A percentile compares a stretch with the other conserved stretches of the same genome.
Evolutionary conservation across 1,140 invertebrate species (phyloP).

Genomic region (Dendroctonus ponderosae): DNA sequence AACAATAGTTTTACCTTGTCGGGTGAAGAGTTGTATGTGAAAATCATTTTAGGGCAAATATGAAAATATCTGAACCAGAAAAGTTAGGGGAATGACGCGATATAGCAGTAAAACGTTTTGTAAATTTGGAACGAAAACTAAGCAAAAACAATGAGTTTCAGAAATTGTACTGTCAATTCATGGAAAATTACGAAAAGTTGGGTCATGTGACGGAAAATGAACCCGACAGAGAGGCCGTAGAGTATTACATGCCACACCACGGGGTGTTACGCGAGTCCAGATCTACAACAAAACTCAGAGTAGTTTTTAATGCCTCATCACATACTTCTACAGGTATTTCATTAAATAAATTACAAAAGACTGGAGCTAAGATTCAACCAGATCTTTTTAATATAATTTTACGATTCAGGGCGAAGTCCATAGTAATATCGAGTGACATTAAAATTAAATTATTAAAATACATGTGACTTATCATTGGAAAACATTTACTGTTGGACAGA

Average conservation of each 20-base stretch:
- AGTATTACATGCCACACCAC: conserved; percentile 46
- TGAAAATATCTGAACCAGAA: neutral
- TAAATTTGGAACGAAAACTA: conserved; percentile 5
- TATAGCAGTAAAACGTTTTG: conserved; percentile 2
- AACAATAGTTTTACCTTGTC: conserved; percentile 22
- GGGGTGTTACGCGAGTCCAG: conserved; percentile 29
- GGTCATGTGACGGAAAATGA: conserved; percentile 19
- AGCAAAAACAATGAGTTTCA: conserved; percentile 8
- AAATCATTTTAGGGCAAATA: conserved; percentile 2
- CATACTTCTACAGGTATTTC: conserved; percentile 35
- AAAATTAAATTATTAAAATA: conserved; percentile 1
- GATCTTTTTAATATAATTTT: conserved; percentile 2
- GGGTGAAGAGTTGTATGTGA: conserved; percentile 9
- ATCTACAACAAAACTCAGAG: conserved; percentile 6
- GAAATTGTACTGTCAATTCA: conserved; percentile 16
- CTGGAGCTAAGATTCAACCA: conserved; percentile 28
- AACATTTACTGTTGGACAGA: conserved; percentile 26
- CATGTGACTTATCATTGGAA: conserved; percentile 8
- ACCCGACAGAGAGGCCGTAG: neutral
- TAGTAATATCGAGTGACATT: conserved; percentile 46
- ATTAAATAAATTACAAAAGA: conserved; percentile 45
- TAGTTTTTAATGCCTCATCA: conserved; percentile 13
- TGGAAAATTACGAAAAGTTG: conserved; percentile 21
- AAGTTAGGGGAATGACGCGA: conserved; percentile 1
- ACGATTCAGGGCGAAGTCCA: conserved; percentile 1